A percentile compares a stretch with the other conserved stretches of the same genome.
phyloP scores from a whole-genome alignment of 1,140 invertebrate genomes.

The Tigriopus japonicus region DNA sequence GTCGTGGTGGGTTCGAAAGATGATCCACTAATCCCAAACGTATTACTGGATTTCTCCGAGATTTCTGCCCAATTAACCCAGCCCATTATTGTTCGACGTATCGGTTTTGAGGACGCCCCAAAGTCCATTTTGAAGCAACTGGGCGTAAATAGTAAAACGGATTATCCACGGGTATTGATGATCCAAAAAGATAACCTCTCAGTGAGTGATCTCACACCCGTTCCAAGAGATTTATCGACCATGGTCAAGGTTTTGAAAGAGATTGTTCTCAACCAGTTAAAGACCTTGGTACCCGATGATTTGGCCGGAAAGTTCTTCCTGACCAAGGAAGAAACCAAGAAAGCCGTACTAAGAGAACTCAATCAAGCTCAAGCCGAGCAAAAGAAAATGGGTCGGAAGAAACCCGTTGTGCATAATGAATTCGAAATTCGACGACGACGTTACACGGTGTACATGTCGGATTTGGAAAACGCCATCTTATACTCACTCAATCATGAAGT shows the following conservation, averaged over 20 bases:
- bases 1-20: too few species aligned
- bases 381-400: not conserved
- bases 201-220: too few species aligned
- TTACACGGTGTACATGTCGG: slow-evolving; percentile 50
- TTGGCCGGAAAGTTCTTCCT: not conserved
- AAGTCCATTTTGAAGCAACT: too few species aligned
- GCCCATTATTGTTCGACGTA: too few species aligned
- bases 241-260: not conserved
- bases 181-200: too few species aligned
- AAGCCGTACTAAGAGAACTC: not conserved
- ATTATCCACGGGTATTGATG: too few species aligned
- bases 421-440: not conserved
- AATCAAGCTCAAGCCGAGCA: not conserved
- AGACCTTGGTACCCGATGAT: not conserved
- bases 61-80: too few species aligned
- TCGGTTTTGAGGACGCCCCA: too few species aligned
- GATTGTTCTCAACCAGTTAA: not conserved
- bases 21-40: too few species aligned
- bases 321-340: not conserved
- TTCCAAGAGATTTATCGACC: not conserved
- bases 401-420: slow-evolving; percentile 2
- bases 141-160: too few species aligned
- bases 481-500: slow-evolving; percentile 65
- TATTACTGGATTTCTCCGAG: too few species aligned
- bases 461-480: slow-evolving; percentile 60